These are phyloP conservation scores for Pseudomyrmex pallidus DNA, from an alignment of 1,140 invertebrate genomes.

Conservation along the genomic window DNA sequence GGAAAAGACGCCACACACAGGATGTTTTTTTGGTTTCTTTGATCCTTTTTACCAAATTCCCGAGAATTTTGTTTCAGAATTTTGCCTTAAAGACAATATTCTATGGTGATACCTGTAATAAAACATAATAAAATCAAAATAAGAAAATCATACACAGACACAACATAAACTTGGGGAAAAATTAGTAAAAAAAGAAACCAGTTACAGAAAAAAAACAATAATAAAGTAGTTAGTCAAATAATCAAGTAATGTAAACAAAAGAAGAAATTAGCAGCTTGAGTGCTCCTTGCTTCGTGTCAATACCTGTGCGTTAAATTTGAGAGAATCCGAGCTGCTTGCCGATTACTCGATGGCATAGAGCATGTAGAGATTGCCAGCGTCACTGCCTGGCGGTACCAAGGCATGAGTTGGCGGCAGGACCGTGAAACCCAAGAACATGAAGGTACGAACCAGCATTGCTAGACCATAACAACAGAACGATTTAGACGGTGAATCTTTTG, in stretches of 20 bases:
- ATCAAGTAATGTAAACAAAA: slow-evolving; percentile 12
- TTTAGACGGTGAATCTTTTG: slow-evolving; percentile 65
- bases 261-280: slow-evolving; percentile 8
- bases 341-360: slow-evolving; percentile 91
- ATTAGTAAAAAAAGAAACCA: slow-evolving; percentile 31
- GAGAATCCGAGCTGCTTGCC: slow-evolving; percentile 74
- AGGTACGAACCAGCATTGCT: slow-evolving; percentile 95
- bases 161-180: background rate
- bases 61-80: background rate
- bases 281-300: slow-evolving; percentile 13
- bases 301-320: slow-evolving; percentile 82
- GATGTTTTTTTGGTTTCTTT: background rate
- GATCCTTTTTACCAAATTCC: background rate
- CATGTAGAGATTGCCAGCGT: slow-evolving; percentile 91
- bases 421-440: slow-evolving; percentile 98
- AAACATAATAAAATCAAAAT: slow-evolving; percentile 50
- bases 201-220: slow-evolving; percentile 33
- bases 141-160: slow-evolving; percentile 58
- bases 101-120: slow-evolving; percentile 55
- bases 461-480: slow-evolving; percentile 81
- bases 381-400: slow-evolving; percentile 88
- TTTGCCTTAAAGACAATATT: slow-evolving; percentile 7
- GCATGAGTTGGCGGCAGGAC: slow-evolving; percentile 92
- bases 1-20: background rate
- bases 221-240: slow-evolving; percentile 27